Conservation (phyloP, 2,888 invertebrate species). For the Meta bourneti region DNA sequence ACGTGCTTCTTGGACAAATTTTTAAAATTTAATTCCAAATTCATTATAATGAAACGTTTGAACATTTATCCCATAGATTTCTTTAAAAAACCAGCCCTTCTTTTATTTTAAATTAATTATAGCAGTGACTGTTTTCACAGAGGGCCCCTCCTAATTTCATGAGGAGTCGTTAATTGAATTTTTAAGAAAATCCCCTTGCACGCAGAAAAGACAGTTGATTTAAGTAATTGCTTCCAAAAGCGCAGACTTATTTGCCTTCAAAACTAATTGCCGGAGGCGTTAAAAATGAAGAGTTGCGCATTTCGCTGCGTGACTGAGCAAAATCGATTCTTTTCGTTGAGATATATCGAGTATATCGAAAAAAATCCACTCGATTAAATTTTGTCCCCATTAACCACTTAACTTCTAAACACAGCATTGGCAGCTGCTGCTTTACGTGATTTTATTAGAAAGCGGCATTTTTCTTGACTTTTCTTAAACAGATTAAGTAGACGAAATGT, state of each 20-base stretch:
- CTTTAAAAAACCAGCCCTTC: background rate
- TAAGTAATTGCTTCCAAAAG: conserved; percentile 18
- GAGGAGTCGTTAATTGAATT: background rate
- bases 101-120: conserved; percentile 1
- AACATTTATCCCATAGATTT: background rate
- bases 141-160: background rate
- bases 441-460: background rate
- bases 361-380: background rate
- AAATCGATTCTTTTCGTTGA: background rate
- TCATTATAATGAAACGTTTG: background rate
- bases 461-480: background rate
- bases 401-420: background rate
- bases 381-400: background rate
- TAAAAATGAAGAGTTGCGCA: background rate
- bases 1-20: background rate
- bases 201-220: conserved; percentile 21
- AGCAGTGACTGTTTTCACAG: background rate
- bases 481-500: background rate
- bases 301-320: background rate
- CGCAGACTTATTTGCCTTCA: background rate
- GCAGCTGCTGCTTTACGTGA: background rate
- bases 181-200: background rate
- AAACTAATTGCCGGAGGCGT: background rate
- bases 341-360: background rate
- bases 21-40: background rate